Conservation (phyloP, 2,888 invertebrate genomes). For the Asteroscopus sphinx region DNA sequence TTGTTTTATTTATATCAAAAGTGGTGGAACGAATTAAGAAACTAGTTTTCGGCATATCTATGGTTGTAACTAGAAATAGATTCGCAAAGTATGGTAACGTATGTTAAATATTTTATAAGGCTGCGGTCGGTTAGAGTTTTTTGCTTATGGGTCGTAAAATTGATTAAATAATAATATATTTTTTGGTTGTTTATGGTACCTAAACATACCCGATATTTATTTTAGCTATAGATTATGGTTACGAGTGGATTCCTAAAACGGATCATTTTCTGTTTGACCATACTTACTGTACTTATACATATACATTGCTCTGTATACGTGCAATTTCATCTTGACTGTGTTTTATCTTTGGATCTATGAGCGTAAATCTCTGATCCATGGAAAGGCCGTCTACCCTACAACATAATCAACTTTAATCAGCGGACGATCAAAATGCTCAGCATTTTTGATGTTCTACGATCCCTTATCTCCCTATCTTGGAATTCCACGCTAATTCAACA, state of each 20-base stretch:
- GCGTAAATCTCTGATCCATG: too few species aligned
- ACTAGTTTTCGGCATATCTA: slow-evolving; percentile 53
- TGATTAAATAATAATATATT: neutral
- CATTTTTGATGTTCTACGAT: slow-evolving; percentile 13
- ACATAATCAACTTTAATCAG: neutral
- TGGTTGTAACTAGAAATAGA: slow-evolving; percentile 27
- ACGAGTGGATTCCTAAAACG: neutral
- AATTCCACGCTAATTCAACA: slow-evolving; percentile 34
- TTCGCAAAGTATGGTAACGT: slow-evolving; percentile 21
- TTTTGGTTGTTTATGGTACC: neutral
- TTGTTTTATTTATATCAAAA: slow-evolving; percentile 34
- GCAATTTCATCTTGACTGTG: too few species aligned
- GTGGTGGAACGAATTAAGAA: slow-evolving; percentile 49
- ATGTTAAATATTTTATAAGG: slow-evolving; percentile 21
- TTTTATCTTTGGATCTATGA: too few species aligned
- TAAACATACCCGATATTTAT: neutral
- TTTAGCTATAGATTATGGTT: neutral
- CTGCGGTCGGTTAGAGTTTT: slow-evolving; percentile 5
- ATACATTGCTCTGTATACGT: too few species aligned
- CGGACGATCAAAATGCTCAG: slow-evolving; percentile 6
- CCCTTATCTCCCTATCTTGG: slow-evolving; percentile 30
- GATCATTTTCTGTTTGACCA: too few species aligned
- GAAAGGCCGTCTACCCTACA: too few species aligned
- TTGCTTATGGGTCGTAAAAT: slow-evolving; percentile 5
- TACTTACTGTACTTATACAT: too few species aligned